Base-by-base conservation (phyloP, 2,888 invertebrate genomes). In the Epirrhoe tristata region DNA sequence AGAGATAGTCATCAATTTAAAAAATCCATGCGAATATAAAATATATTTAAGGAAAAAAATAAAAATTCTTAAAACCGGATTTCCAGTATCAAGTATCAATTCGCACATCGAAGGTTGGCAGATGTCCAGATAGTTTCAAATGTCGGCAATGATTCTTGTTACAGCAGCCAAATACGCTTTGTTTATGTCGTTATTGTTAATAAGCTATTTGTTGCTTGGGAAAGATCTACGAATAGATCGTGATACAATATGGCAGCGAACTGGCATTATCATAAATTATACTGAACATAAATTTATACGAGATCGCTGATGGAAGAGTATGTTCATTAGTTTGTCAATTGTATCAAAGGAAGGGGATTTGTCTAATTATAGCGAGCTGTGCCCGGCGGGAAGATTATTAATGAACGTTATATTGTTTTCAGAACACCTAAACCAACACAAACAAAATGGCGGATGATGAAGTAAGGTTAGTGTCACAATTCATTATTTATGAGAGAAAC, bases 391-490 rank as follows among this genome's bases (percentile, higher is more conserved):
- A 39, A 46, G 52, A 34, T 63, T 67, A 14, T 59, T 59, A 62
- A 64, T n/a, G 43, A 31, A 58, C 43, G 8, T 71, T 69, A 58
- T 72, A 48, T 70, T 70, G 60, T 71, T 95, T 95, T 72, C 91
- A 95, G 95, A 94, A 94, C 94, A 94, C 90, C 90, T 90, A 88
- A 89, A 86, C 84, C 89, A 93, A 93, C 91, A 92, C 85, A 89
- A 77, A 82, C 94, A 97, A 88, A 94, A 98, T 98, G 98, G 97
- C 97, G 95, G 98, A 98, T 96, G 98, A 98, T 96, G 98, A 98
- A 95, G 97, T 97, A 95, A 97, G 97, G 97, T 97, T 95, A 93
- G 97, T 58, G 58, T 17, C 58, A 63, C 63, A 66, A 39, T 53
- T 61, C 14, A 48, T 43, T 43, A 43, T 12, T 16, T 16, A 7